phyloP scores from a whole-genome alignment of 2,888 invertebrate species.

The Galerucella calmariensis region DNA sequence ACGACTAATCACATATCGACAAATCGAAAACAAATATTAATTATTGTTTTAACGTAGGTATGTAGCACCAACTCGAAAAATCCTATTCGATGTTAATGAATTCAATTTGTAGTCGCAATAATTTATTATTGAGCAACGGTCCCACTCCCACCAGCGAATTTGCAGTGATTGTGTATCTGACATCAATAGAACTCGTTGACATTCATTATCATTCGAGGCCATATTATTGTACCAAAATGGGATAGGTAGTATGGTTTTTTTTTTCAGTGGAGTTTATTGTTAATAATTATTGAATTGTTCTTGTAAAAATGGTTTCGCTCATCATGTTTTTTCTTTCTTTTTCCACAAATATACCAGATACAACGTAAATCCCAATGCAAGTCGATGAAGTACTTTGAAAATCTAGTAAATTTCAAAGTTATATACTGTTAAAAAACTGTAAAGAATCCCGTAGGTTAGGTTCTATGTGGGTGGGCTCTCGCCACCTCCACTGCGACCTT shows the following conservation, averaged over 20 bases:
- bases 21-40: background rate
- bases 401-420: too few relatives aligned
- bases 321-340: too few relatives aligned
- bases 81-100: background rate
- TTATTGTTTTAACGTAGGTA: background rate
- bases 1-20: background rate
- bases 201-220: slow-evolving; percentile 36
- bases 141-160: slow-evolving; percentile 24
- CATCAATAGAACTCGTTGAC: slow-evolving; percentile 32
- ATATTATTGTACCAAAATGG: slow-evolving; percentile 12
- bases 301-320: too few relatives aligned
- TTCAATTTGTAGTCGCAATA: slow-evolving; percentile 5
- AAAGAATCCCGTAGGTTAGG: too few relatives aligned
- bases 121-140: slow-evolving; percentile 17
- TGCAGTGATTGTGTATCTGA: slow-evolving; percentile 23
- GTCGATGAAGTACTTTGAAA: too few relatives aligned
- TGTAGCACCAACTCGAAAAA: background rate
- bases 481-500: too few relatives aligned
- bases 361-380: too few relatives aligned
- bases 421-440: too few relatives aligned
- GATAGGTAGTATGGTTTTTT: slow-evolving; percentile 17
- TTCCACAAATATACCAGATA: too few relatives aligned
- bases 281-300: too few relatives aligned
- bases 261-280: too few relatives aligned
- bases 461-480: too few relatives aligned